A percentile compares a stretch with the other conserved stretches of the same genome.
These are phyloP conservation scores for Trachemys scripta DNA, from an alignment of 2,113 vertebrate species.

Conservation along the genomic window DNA sequence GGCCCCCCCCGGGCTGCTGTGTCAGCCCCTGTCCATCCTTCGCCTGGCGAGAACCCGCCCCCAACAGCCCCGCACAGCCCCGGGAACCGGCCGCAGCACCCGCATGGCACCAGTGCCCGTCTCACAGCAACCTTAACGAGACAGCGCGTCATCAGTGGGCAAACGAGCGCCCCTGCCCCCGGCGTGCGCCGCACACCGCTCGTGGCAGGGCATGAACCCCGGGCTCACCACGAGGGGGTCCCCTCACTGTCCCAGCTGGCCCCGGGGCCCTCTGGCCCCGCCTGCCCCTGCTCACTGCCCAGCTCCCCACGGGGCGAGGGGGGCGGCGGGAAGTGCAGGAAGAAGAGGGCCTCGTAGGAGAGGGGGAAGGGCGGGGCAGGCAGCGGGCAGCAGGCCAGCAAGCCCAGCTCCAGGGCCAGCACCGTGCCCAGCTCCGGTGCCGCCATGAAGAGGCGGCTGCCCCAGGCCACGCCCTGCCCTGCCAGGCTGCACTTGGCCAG, in stretches of 20 bases:
- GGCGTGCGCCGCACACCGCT: no score
- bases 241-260: background rate
- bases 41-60: no score
- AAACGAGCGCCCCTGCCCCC: background rate
- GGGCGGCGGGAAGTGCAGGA: conserved; percentile 70
- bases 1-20: no score
- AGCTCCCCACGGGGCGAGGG: no score
- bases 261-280: background rate
- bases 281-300: background rate
- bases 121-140: no score
- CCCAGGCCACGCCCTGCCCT: conserved; percentile 78
- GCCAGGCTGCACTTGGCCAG: conserved; percentile 74
- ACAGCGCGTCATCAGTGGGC: no score
- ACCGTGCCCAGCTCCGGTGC: conserved; percentile 72
- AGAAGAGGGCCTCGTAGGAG: conserved; percentile 79
- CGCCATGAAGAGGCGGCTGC: conserved; percentile 73
- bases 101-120: no score
- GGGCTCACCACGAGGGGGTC: no score
- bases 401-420: conserved; percentile 67
- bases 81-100: no score
- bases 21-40: no score
- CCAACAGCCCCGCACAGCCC: no score
- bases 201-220: no score
- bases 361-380: conserved; percentile 75
- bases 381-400: conserved; percentile 59